phyloP scores from a whole-genome alignment of 2,797 vertebrate genomes.

The Chiloscyllium punctatum region DNA sequence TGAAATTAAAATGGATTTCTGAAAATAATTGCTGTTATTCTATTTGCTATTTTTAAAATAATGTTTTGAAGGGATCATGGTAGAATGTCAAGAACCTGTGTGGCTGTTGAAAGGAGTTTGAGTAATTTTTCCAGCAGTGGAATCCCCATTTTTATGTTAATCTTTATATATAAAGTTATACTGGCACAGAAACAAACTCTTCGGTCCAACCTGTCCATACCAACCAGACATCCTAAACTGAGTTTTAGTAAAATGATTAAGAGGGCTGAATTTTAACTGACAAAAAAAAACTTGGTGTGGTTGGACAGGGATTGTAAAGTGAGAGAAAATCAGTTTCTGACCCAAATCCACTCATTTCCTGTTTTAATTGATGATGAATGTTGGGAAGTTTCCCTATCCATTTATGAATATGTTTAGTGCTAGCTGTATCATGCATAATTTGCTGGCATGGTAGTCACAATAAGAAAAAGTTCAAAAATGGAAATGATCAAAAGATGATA shows the following conservation, averaged over 20 bases:
- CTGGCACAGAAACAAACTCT: too few relatives aligned
- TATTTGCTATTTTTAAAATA: background rate
- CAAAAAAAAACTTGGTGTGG: background rate
- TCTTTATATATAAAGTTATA: too few relatives aligned
- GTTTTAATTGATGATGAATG: background rate
- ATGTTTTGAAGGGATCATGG: background rate
- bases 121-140: background rate
- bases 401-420: too few relatives aligned
- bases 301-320: background rate
- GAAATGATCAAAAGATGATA: too few relatives aligned
- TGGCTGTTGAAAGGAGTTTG: background rate
- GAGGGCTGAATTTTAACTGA: background rate
- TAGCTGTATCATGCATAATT: too few relatives aligned
- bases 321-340: background rate
- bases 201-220: too few relatives aligned
- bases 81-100: background rate
- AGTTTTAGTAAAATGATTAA: background rate
- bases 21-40: background rate
- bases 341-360: background rate
- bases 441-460: too few relatives aligned
- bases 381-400: too few relatives aligned
- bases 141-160: background rate
- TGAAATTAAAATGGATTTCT: background rate
- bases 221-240: too few relatives aligned
- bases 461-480: too few relatives aligned